Evolutionary conservation across 2,888 invertebrate species (phyloP).

Genomic region (Parnassius orleans): DNA sequence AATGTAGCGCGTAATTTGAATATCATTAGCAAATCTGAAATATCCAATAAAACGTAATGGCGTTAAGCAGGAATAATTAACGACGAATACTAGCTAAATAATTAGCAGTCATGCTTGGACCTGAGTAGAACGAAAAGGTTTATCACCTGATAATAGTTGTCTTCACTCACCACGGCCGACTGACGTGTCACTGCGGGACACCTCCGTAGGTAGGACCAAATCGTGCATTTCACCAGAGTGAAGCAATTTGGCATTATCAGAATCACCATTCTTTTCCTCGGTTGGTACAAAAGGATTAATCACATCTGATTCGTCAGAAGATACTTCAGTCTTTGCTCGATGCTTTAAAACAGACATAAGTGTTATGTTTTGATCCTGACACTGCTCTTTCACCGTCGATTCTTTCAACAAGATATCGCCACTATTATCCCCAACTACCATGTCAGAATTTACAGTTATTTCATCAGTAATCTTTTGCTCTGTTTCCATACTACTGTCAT

Average conservation of each 20-base stretch:
- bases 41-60: no score
- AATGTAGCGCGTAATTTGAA: no score
- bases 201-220: slow-evolving; percentile 67
- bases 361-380: not conserved
- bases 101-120: slow-evolving; percentile 71
- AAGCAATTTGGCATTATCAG: slow-evolving; percentile 48
- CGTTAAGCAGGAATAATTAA: no score
- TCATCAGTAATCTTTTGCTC: slow-evolving; percentile 13
- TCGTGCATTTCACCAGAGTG: slow-evolving; percentile 81
- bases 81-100: slow-evolving; percentile 35
- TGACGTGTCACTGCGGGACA: slow-evolving; percentile 65
- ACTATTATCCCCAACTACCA: not conserved
- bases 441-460: slow-evolving; percentile 8
- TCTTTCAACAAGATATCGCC: not conserved
- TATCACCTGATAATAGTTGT: slow-evolving; percentile 80
- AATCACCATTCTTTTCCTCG: slow-evolving; percentile 35
- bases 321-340: slow-evolving; percentile 36
- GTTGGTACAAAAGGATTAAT: slow-evolving; percentile 52
- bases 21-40: no score
- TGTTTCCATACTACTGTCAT: slow-evolving; percentile 31
- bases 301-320: slow-evolving; percentile 68
- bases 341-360: slow-evolving; percentile 5
- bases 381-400: not conserved
- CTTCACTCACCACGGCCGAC: slow-evolving; percentile 80
- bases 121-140: slow-evolving; percentile 70